phyloP scores from a whole-genome alignment of 2,888 invertebrate species.

The Parthenolecanium corni region DNA sequence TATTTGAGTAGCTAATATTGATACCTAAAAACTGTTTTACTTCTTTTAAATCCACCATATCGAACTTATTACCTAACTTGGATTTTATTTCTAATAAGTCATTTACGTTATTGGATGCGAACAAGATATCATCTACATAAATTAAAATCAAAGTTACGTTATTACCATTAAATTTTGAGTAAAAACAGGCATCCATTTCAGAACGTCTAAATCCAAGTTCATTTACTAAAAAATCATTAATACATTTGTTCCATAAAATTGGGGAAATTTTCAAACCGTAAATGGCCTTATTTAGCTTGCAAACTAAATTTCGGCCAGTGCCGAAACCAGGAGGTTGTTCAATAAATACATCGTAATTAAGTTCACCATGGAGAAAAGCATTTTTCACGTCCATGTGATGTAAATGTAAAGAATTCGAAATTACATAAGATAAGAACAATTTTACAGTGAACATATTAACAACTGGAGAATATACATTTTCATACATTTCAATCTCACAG shows the following conservation, averaged over 20 bases:
- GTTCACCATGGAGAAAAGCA: not conserved
- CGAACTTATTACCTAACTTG: not conserved
- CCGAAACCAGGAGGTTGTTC: not conserved
- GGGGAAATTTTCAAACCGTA: not conserved
- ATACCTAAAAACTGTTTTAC: not conserved
- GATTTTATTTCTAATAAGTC: not conserved
- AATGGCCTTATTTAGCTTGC: too few species aligned
- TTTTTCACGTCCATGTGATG: not conserved
- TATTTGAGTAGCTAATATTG: not conserved
- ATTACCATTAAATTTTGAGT: not conserved
- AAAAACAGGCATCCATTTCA: not conserved
- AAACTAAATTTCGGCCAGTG: not conserved
- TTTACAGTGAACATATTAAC: not conserved
- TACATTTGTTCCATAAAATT: not conserved
- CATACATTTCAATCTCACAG: not conserved
- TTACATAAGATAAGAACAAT: not conserved
- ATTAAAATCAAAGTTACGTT: not conserved
- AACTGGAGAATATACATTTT: not conserved
- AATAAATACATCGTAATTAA: not conserved
- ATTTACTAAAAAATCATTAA: not conserved
- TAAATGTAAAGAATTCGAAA: not conserved
- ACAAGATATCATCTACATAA: not conserved
- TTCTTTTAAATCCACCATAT: not conserved
- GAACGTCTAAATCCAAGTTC: not conserved
- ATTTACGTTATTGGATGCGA: not conserved